Base-by-base conservation (phyloP, 2,797 vertebrate genomes). In the Liparis tanakae region DNA sequence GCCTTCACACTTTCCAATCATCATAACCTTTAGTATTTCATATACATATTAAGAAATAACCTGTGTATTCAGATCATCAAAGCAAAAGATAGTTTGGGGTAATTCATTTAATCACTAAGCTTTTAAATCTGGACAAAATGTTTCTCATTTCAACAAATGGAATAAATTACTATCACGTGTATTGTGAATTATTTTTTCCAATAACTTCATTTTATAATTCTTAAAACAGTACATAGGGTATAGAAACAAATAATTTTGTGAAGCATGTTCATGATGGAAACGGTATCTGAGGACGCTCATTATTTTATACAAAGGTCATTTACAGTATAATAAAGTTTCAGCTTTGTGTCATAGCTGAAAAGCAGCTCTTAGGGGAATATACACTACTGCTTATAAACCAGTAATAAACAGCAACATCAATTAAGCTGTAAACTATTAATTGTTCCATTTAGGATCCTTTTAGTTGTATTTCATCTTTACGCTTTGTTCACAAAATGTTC, bases 361-460 rank as follows among this genome's bases (percentile, higher is more conserved):
- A 12, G 50, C 20, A 51, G 50, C 50, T 51, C 10, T 20, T 20
- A 12, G n/a, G 10, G 48, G n/a, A 20, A 51, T 20, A 22, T 30
- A 54, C 12, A 54, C 22, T 15, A 22, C n/a, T 30, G 48, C 7
- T 43, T 55, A 72, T 34, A 72, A 44, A 57, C 41, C 25, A 44
- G 22, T 22, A 72, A 64, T 58, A 65, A 74, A 70, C 41, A 60
- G 5, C 10, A 67, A 58, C 43, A 41, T 37, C 44, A 54, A 13
- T 67, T n/a, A 65, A 78, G 74, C 70, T 62, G 44, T 82, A 58
- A 76, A 76, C 43, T 41, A 30, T 66, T n/a, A 46, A 65, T 78
- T 79, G 54, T 20, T 37, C 56, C 3, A 66, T 55, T 64, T 53
- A 65, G 60, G 41, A 14, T 62, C 58, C 59, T 53, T 54, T 85